A percentile compares a stretch with the other conserved stretches of the same genome.
Evolutionary conservation across 2,113 vertebrate species (phyloP).

Genomic region (Echinops telfairi): DNA sequence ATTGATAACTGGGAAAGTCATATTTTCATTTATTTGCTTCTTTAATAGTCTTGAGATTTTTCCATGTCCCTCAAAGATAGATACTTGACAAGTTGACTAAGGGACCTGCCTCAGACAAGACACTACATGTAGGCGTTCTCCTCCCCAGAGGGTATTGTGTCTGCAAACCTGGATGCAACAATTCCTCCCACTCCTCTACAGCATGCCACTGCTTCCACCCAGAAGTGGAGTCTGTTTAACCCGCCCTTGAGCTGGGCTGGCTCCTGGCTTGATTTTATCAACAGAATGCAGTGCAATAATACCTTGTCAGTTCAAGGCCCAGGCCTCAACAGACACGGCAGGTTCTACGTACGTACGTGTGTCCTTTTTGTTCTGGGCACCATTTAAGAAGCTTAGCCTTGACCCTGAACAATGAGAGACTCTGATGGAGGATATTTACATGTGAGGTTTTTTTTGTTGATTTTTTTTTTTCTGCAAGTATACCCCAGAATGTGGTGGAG

Average conservation of each 20-base stretch:
- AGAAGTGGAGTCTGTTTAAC: not conserved
- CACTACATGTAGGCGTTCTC: not conserved
- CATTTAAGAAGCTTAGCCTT: not conserved
- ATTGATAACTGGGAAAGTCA: not conserved
- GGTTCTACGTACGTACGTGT: not conserved
- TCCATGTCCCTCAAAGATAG: slow-evolving; percentile 37
- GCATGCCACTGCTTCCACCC: not conserved
- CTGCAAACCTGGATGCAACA: not conserved
- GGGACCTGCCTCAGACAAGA: not conserved
- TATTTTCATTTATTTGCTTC: not conserved
- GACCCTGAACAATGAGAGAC: too few relatives aligned
- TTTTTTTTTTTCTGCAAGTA: too few relatives aligned
- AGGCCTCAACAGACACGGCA: not conserved
- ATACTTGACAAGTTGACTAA: not conserved
- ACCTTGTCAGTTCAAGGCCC: not conserved
- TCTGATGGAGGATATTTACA: too few relatives aligned
- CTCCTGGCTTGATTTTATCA: not conserved
- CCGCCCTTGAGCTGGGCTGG: not conserved
- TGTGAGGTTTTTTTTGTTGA: too few relatives aligned
- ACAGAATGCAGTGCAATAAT: not conserved
- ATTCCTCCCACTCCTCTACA: fast-evolving
- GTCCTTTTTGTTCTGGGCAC: not conserved
- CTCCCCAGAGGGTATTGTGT: not conserved
- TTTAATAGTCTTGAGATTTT: not conserved
- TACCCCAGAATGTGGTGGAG: too few relatives aligned